These are phyloP conservation scores for Meteorus sp. DNA, from an alignment of 1,140 invertebrate genomes.

Conservation along the genomic window DNA sequence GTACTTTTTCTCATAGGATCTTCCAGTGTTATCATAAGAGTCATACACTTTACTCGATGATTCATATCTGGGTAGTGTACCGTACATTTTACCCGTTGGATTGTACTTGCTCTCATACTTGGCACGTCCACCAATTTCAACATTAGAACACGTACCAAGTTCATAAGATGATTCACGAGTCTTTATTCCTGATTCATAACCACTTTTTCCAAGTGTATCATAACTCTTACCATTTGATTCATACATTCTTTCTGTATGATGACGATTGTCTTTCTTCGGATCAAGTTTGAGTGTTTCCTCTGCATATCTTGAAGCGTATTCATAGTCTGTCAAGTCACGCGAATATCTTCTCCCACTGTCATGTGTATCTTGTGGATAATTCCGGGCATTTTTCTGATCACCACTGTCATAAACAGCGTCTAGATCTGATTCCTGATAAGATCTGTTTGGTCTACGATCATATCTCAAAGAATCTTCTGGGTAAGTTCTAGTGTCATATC, in stretches of 20 bases:
- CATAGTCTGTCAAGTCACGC: slow-evolving; percentile 50
- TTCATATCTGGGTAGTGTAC: slow-evolving; percentile 53
- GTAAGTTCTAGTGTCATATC: slow-evolving; percentile 52
- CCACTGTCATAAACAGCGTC: slow-evolving; percentile 51
- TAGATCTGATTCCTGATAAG: slow-evolving; percentile 54
- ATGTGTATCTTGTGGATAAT: slow-evolving; percentile 40
- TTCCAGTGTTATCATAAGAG: slow-evolving; percentile 34
- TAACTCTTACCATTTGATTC: slow-evolving; percentile 34
- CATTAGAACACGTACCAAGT: slow-evolving; percentile 33
- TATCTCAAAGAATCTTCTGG: slow-evolving; percentile 48
- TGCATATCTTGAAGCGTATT: slow-evolving; percentile 48
- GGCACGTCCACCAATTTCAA: slow-evolving; percentile 30
- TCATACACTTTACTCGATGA: slow-evolving; percentile 40
- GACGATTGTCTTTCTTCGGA: slow-evolving; percentile 48
- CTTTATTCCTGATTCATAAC: slow-evolving; percentile 54
- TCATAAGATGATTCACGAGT: slow-evolving; percentile 53
- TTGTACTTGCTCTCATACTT: slow-evolving; percentile 49
- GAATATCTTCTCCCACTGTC: slow-evolving; percentile 47
- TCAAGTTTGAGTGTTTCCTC: slow-evolving; percentile 54
- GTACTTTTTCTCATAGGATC: slow-evolving; percentile 40
- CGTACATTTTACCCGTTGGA: slow-evolving; percentile 46
- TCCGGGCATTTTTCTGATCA: slow-evolving; percentile 41
- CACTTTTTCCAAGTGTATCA: slow-evolving; percentile 35
- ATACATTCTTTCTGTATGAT: slow-evolving; percentile 37
- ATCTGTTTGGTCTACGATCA: slow-evolving; percentile 40